Conservation (phyloP, 2,113 vertebrate genomes). For the Acrocephalus arundinaceus region DNA sequence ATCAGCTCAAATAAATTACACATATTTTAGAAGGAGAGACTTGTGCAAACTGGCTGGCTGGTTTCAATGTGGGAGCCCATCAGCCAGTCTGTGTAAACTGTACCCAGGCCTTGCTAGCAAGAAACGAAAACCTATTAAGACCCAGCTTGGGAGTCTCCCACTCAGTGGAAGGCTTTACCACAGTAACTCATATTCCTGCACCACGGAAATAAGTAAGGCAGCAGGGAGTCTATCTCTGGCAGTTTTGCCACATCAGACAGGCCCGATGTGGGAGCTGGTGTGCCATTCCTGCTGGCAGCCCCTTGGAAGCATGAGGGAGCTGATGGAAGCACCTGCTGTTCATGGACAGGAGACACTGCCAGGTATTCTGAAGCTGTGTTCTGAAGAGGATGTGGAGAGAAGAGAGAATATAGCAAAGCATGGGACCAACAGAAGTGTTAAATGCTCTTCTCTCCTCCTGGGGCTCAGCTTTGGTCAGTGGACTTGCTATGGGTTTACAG, state of each 20-base stretch:
- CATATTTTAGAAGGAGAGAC: slow-evolving; percentile 37
- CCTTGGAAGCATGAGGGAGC: background rate
- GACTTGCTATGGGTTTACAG: background rate
- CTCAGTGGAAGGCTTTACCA: background rate
- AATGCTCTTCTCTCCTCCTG: background rate
- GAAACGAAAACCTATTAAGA: background rate
- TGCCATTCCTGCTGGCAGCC: background rate
- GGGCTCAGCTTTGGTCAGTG: background rate
- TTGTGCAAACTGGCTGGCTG: slow-evolving; percentile 54
- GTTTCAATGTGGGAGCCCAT: background rate
- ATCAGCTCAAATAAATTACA: slow-evolving; percentile 60
- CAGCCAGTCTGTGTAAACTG: background rate
- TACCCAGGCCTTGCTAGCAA: background rate
- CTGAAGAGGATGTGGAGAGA: background rate
- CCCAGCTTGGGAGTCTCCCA: background rate
- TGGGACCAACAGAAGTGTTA: background rate
- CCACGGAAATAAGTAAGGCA: background rate
- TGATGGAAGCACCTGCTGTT: background rate
- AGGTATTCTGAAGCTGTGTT: background rate
- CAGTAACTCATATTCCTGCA: background rate
- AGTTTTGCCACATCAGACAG: background rate
- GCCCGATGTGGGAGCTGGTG: background rate
- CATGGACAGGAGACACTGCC: background rate
- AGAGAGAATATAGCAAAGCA: background rate
- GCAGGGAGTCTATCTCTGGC: background rate